These are phyloP conservation scores for Perccottus glenii DNA, from an alignment of 2,113 vertebrate species.

Conservation along the genomic window DNA sequence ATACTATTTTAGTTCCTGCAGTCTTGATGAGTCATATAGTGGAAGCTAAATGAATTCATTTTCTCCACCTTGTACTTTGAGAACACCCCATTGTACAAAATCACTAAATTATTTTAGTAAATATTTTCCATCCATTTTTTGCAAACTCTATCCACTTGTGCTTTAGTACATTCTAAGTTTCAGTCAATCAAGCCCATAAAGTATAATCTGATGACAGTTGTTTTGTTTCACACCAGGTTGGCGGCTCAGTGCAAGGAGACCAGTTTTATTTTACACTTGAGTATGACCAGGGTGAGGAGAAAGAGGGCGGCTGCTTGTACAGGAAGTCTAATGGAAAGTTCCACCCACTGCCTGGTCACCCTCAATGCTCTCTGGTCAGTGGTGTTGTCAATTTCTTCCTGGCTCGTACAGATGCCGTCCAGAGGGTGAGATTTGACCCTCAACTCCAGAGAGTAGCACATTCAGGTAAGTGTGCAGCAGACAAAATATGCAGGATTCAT, in stretches of 20 bases:
- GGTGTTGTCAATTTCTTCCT: slow-evolving; percentile 80
- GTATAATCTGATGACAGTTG: neutral
- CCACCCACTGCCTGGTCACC: slow-evolving; percentile 63
- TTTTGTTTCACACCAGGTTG: slow-evolving; percentile 54
- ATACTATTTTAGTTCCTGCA: too few species aligned
- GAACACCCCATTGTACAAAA: too few species aligned
- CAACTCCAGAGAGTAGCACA: slow-evolving; percentile 75
- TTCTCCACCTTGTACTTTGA: too few species aligned
- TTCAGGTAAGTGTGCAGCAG: slow-evolving; percentile 74
- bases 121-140: too few species aligned
- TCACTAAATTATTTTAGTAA: too few species aligned
- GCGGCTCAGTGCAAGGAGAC: slow-evolving; percentile 70
- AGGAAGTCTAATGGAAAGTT: slow-evolving; percentile 38
- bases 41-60: too few species aligned
- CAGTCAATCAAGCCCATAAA: too few species aligned
- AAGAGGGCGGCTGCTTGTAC: slow-evolving; percentile 70
- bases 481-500: neutral
- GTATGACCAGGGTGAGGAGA: slow-evolving; percentile 64
- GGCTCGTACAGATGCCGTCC: slow-evolving; percentile 75
- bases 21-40: too few species aligned
- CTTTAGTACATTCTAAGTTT: too few species aligned
- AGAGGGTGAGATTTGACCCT: slow-evolving; percentile 79
- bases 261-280: slow-evolving; percentile 70
- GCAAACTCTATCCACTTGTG: too few species aligned
- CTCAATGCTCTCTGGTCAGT: slow-evolving; percentile 65